A percentile compares a stretch with the other conserved stretches of the same genome.
Conservation (phyloP, 2,888 invertebrate species). For the Acholoe squamosa region DNA sequence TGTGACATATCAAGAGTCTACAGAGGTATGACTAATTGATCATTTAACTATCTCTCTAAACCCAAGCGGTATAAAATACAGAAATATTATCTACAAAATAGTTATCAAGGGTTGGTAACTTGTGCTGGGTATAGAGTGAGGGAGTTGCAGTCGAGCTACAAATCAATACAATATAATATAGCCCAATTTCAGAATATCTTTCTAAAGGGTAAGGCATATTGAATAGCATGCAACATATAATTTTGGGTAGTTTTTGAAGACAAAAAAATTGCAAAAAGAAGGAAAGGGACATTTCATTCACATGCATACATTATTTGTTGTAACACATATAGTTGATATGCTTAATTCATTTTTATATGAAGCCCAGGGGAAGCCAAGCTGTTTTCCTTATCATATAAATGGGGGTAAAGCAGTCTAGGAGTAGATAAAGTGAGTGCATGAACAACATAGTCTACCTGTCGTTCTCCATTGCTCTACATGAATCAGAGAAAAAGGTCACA, state of each 20-base stretch:
- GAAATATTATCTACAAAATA: too few species aligned
- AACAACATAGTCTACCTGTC: not conserved
- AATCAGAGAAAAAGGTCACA: slow-evolving; percentile 11
- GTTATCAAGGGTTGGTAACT: too few species aligned
- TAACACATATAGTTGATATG: not conserved
- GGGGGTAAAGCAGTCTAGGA: not conserved
- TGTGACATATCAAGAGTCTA: too few species aligned
- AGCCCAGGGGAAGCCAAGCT: not conserved
- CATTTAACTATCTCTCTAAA: too few species aligned
- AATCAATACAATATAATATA: too few species aligned
- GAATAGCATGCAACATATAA: too few species aligned
- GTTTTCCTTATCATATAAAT: not conserved
- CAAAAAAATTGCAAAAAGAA: not conserved
- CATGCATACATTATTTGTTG: not conserved
- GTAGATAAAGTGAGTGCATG: not conserved
- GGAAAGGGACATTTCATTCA: not conserved
- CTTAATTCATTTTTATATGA: not conserved
- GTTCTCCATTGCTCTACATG: not conserved
- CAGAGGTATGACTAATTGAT: too few species aligned
- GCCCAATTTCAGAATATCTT: too few species aligned
- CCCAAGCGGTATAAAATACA: too few species aligned
- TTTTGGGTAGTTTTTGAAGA: not conserved
- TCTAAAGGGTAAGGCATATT: too few species aligned
- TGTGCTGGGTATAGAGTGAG: too few species aligned
- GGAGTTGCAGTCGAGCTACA: too few species aligned